Evolutionary conservation across 1,140 invertebrate genomes (phyloP).

Genomic region (Nomia melanderi): DNA sequence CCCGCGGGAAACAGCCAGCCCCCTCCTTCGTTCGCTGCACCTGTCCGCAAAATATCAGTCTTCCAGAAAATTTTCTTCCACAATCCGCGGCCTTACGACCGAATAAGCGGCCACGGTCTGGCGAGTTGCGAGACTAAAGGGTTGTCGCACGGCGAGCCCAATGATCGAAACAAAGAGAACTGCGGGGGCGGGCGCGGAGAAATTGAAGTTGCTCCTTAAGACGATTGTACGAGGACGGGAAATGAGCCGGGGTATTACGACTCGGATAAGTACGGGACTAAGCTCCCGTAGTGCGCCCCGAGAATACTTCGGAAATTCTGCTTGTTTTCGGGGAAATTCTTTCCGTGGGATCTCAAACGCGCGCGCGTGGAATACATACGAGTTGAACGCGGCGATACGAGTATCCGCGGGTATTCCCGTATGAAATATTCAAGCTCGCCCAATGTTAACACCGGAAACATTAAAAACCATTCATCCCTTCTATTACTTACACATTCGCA

Average conservation of each 20-base stretch:
- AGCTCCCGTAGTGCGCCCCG: not conserved
- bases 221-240: slow-evolving; percentile 10
- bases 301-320: not conserved
- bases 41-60: slow-evolving; percentile 8
- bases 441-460: too few relatives aligned
- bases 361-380: too few relatives aligned
- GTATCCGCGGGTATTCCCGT: too few relatives aligned
- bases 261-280: not conserved
- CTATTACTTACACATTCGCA: too few relatives aligned
- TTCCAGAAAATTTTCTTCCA: slow-evolving; percentile 31
- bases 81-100: slow-evolving; percentile 13
- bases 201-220: slow-evolving; percentile 10
- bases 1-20: not conserved
- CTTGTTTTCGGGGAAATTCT: not conserved
- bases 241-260: not conserved
- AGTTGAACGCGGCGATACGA: too few relatives aligned
- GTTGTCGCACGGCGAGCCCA: not conserved
- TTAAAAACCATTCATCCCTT: too few relatives aligned
- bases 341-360: too few relatives aligned
- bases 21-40: too few relatives aligned
- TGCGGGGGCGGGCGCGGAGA: not conserved
- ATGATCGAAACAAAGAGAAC: slow-evolving; percentile 7
- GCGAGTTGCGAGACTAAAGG: slow-evolving; percentile 40
- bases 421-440: too few relatives aligned
- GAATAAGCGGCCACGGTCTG: slow-evolving; percentile 29